Conservation (phyloP, 2,797 vertebrate genomes). For the Pipistrellus nathusii region DNA sequence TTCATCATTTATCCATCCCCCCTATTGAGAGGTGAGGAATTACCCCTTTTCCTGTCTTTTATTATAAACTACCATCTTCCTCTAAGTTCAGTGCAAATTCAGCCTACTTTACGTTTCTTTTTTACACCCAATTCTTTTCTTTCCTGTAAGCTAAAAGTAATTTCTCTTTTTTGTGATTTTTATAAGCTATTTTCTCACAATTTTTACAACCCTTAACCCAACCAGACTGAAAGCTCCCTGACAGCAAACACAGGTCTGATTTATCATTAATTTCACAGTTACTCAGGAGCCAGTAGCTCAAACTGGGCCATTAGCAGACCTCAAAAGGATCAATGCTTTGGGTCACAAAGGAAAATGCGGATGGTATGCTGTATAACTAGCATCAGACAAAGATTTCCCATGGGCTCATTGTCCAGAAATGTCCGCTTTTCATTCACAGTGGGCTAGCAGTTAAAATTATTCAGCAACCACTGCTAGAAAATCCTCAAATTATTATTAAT, state of each 20-base stretch:
- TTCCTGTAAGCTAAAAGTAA: background rate
- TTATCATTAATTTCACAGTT: background rate
- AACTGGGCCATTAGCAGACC: background rate
- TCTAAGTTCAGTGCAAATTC: background rate
- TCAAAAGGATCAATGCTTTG: background rate
- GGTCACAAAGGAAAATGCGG: background rate
- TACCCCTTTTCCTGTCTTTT: background rate
- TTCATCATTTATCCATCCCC: background rate
- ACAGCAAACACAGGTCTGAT: background rate
- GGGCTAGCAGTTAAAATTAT: background rate
- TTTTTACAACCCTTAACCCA: background rate
- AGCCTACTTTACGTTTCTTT: background rate
- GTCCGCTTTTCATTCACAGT: background rate
- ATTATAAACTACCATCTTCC: background rate
- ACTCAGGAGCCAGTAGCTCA: background rate
- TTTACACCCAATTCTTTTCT: background rate
- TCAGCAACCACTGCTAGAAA: background rate
- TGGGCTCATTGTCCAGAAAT: background rate
- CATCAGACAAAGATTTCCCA: background rate
- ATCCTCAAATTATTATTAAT: constrained; percentile 30
- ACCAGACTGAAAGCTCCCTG: background rate
- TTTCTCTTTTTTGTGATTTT: background rate
- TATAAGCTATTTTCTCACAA: background rate
- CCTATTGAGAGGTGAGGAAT: background rate
- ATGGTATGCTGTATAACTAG: background rate